A percentile compares a stretch with the other conserved stretches of the same genome.
phyloP scores from a whole-genome alignment of 2,888 invertebrate genomes.

The Troilus luridus region DNA sequence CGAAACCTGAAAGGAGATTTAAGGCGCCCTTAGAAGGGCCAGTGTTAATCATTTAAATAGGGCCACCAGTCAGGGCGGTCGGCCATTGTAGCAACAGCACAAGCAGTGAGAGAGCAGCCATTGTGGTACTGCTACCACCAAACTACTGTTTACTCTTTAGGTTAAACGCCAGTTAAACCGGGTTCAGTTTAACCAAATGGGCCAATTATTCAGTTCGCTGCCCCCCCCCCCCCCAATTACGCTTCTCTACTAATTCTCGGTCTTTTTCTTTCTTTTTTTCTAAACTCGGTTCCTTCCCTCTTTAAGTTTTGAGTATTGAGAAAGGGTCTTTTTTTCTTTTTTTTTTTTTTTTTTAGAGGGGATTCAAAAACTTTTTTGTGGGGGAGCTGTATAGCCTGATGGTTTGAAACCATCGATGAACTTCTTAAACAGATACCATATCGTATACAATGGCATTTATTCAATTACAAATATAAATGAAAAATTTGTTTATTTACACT shows the following conservation, averaged over 20 bases:
- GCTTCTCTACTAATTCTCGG: neutral
- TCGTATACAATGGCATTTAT: too few species aligned
- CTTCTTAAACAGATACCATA: neutral
- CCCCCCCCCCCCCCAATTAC: neutral
- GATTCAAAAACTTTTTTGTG: neutral
- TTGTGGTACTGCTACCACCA: neutral
- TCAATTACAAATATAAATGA: too few species aligned
- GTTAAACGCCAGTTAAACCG: slow-evolving; percentile 46
- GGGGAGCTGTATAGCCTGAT: neutral
- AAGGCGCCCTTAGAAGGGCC: neutral
- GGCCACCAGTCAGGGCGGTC: slow-evolving; percentile 2
- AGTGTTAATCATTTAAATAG: slow-evolving; percentile 52
- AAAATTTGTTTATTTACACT: too few species aligned
- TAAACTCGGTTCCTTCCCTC: neutral
- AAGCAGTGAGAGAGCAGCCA: too few species aligned
- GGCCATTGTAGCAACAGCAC: neutral
- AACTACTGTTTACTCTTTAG: neutral
- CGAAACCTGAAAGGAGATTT: neutral
- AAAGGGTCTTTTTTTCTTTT: neutral
- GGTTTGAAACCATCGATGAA: neutral
- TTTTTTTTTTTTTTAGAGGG: neutral
- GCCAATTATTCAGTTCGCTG: slow-evolving; percentile 35
- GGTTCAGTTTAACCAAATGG: slow-evolving; percentile 47
- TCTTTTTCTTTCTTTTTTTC: neutral
- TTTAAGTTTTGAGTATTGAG: neutral